Base-by-base conservation (phyloP, 37 sponge, comb jelly and placozoan species). In the Theonella swinhoei region DNA sequence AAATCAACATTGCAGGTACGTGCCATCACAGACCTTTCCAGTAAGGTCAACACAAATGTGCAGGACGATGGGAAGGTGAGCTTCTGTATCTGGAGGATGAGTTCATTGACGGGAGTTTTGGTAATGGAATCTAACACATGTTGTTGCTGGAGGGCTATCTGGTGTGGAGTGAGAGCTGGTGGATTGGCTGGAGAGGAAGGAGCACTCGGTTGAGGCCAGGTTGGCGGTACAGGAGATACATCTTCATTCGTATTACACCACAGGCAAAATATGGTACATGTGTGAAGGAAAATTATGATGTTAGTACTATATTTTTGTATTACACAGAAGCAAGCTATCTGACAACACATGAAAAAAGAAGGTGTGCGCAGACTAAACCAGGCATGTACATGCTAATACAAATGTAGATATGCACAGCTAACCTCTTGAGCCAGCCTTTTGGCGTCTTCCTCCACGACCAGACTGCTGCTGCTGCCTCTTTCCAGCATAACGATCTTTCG, bases 21-120 rank as follows among this genome's bases (percentile, higher is more conserved):
- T n/a, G n/a, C n/a, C n/a, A n/a, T n/a, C n/a, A 33, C 42, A 14
- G 42, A 88, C 88, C 72, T 88, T 26, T 88, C 83, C 33, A 88
- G 71, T 41, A 76, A 7, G 33, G 70, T 43, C 29, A 88, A 68
- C 20, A 88, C 81, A 70, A 82, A 82, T 62, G 20, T 77, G 30
- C 78, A 88, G 19, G 88, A 81, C 29, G 77, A 30, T 30, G 88
- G 88, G 61, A 82, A 82, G 24, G 75, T 76, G 22, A 81, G 78
- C 32, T 60, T 76, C 72, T 60, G 36, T 4, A 88, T 42, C 31
- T 39, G 64, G 61, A 38, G 43, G 20, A 64, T 42, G 37, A 83
- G 63, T 32, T 73, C 83, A 20, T 32, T n/a, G 42, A 40, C 35
- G 26, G 77, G 31, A 47, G 59, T 39, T 23, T 74, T 63, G 68